Evolutionary conservation across 2,113 vertebrate species (phyloP).

Genomic region (Hypomesus transpacificus): DNA sequence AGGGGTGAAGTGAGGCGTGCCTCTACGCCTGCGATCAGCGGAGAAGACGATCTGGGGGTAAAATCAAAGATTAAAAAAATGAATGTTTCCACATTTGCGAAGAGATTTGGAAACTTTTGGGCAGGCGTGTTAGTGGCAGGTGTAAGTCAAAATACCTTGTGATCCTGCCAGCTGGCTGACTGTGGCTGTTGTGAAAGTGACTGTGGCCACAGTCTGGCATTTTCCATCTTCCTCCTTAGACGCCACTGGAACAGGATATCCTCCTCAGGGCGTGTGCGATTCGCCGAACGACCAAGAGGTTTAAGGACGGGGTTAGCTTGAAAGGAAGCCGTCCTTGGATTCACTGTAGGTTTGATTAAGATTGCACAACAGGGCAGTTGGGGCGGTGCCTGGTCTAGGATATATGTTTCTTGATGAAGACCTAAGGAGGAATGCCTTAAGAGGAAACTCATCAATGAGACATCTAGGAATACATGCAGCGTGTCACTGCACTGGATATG

Average conservation of each 20-base stretch:
- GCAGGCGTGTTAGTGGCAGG: neutral
- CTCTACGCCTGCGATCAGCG: constrained; percentile 30
- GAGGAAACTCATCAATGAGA: neutral
- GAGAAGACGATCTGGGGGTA: constrained; percentile 4
- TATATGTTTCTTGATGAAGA: too few species aligned
- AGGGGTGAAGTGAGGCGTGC: constrained; percentile 18
- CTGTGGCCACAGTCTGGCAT: constrained; percentile 47
- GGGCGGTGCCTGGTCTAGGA: neutral
- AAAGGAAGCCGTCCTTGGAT: constrained; percentile 18
- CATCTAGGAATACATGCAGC: too few species aligned
- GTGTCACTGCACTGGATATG: neutral
- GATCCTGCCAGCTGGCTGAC: constrained; percentile 22
- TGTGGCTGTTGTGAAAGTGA: constrained; percentile 24
- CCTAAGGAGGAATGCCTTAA: neutral
- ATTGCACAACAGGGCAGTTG: neutral
- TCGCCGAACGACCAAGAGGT: constrained; percentile 6
- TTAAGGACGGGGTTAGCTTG: constrained; percentile 10
- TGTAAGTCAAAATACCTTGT: constrained; percentile 42
- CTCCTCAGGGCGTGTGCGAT: constrained; percentile 66
- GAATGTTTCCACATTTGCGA: neutral
- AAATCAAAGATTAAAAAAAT: neutral
- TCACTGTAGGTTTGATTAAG: constrained; percentile 29
- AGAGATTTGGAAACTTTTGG: neutral
- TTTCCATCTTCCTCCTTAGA: constrained; percentile 81
- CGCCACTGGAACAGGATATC: constrained; percentile 91